These are phyloP conservation scores for Drosophila chauvacae DNA, from an alignment of 1,140 invertebrate species.

Conservation along the genomic window DNA sequence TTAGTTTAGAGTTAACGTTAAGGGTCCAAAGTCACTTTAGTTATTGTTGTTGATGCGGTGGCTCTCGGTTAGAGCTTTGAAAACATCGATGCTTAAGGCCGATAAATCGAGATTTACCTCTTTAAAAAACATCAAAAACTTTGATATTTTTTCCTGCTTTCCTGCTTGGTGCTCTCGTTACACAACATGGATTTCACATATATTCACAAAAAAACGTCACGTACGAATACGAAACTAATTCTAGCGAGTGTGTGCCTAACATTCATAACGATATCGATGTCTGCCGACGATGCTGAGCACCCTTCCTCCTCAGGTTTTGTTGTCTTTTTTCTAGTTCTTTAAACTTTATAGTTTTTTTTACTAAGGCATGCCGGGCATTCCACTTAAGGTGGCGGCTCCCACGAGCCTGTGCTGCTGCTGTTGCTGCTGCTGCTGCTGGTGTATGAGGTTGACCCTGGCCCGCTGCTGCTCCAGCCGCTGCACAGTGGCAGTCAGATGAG, in stretches of 20 bases:
- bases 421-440: conserved; percentile 73
- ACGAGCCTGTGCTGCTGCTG: conserved; percentile 56
- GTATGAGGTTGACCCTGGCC: conserved; percentile 72
- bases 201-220: conserved; percentile 36
- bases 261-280: conserved; percentile 63
- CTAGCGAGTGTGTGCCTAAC: conserved; percentile 44
- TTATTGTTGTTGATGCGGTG: conserved; percentile 38
- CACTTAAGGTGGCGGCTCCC: conserved; percentile 31
- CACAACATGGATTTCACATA: conserved; percentile 41
- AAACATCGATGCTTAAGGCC: not conserved
- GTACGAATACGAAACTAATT: conserved; percentile 39
- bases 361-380: conserved; percentile 82
- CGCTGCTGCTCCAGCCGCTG: conserved; percentile 87
- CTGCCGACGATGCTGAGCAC: conserved; percentile 46
- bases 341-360: conserved; percentile 19
- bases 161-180: conserved; percentile 18
- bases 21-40: conserved; percentile 32
- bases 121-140: not conserved
- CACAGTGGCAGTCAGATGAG: conserved; percentile 88
- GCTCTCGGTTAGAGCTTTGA: conserved; percentile 1
- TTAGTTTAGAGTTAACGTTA: conserved; percentile 10
- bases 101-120: not conserved
- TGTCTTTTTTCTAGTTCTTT: conserved; percentile 11
- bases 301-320: conserved; percentile 32
- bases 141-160: not conserved